A percentile compares a stretch with the other conserved stretches of the same genome.
phyloP scores from a whole-genome alignment of 1,140 invertebrate genomes.

The Zaprionus gabonicus region DNA sequence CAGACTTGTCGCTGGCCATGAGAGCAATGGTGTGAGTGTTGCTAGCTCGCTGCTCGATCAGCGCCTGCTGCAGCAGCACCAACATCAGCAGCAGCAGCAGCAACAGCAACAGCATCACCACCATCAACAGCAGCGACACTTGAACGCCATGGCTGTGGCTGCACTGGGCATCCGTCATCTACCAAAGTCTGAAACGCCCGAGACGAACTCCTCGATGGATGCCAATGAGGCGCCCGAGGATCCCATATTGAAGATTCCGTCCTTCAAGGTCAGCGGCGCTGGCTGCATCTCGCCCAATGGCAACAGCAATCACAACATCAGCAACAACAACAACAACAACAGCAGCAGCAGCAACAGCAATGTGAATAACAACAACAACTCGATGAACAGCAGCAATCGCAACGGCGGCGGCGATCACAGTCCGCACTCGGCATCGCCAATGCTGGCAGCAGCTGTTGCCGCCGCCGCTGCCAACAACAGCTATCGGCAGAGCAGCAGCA shows the following conservation, averaged over 20 bases:
- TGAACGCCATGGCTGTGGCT: conserved; percentile 45
- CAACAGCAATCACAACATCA: conserved; percentile 56
- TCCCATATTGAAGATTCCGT: conserved; percentile 95
- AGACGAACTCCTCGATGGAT: conserved; percentile 78
- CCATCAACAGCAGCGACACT: conserved; percentile 61
- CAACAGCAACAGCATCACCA: conserved; percentile 67
- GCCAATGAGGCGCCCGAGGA: conserved; percentile 86
- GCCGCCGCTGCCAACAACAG: conserved; percentile 52
- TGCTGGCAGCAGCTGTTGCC: conserved; percentile 76
- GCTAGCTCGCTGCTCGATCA: conserved; percentile 48
- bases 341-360: conserved; percentile 60
- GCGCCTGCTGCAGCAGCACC: conserved; percentile 55
- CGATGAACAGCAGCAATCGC: conserved; percentile 41
- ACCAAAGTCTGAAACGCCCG: conserved; percentile 84
- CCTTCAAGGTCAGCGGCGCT: conserved; percentile 90
- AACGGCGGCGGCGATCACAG: conserved; percentile 69
- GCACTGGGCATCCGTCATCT: conserved; percentile 69
- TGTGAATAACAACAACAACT: conserved; percentile 37
- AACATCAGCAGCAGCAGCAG: conserved; percentile 60
- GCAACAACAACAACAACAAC: conserved; percentile 63
- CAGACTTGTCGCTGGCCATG: conserved; percentile 51
- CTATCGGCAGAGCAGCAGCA: conserved; percentile 28
- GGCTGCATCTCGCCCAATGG: conserved; percentile 84
- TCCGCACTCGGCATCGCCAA: conserved; percentile 71
- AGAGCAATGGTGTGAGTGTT: conserved; percentile 55